Percentiles rank a stretch among this genome's conserved stretches.
These are phyloP conservation scores for Asteroscopus sphinx DNA, from an alignment of 2,888 invertebrate genomes.

Conservation along the genomic window DNA sequence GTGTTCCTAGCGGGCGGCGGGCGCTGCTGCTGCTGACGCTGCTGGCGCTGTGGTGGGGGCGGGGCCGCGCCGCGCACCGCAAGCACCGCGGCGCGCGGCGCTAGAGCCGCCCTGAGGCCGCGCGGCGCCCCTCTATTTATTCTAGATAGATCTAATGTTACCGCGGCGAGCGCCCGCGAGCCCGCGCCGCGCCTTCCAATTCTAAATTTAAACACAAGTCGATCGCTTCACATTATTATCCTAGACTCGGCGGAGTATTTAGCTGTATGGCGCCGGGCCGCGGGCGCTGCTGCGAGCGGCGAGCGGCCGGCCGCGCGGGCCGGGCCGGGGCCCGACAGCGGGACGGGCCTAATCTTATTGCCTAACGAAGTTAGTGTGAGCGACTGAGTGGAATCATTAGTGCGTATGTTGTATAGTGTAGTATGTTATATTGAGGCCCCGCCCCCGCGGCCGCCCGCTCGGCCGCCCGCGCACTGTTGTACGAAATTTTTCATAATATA, in stretches of 20 bases:
- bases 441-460: slow-evolving; percentile 59
- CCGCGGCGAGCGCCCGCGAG: slow-evolving; percentile 58
- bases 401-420: slow-evolving; percentile 60
- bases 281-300: slow-evolving; percentile 48
- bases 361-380: slow-evolving; percentile 37
- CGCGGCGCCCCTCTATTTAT: slow-evolving; percentile 74
- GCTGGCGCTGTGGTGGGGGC: slow-evolving; percentile 78
- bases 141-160: slow-evolving; percentile 89
- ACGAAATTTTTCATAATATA: slow-evolving; percentile 87
- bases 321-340: slow-evolving; percentile 45
- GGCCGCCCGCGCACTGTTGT: slow-evolving; percentile 79
- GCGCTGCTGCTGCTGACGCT: slow-evolving; percentile 80
- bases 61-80: slow-evolving; percentile 84
- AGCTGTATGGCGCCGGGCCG: slow-evolving; percentile 79
- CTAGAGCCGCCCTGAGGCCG: slow-evolving; percentile 86
- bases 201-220: slow-evolving; percentile 79
- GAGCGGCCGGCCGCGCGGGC: slow-evolving; percentile 44
- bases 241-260: slow-evolving; percentile 83
- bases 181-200: slow-evolving; percentile 70
- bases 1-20: slow-evolving; percentile 73
- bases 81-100: slow-evolving; percentile 90
- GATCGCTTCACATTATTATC: slow-evolving; percentile 85
- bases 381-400: slow-evolving; percentile 59
- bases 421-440: slow-evolving; percentile 50
- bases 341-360: slow-evolving; percentile 64